Conservation (phyloP, 2,797 vertebrate species). For the Acipenser oxyrinchus region DNA sequence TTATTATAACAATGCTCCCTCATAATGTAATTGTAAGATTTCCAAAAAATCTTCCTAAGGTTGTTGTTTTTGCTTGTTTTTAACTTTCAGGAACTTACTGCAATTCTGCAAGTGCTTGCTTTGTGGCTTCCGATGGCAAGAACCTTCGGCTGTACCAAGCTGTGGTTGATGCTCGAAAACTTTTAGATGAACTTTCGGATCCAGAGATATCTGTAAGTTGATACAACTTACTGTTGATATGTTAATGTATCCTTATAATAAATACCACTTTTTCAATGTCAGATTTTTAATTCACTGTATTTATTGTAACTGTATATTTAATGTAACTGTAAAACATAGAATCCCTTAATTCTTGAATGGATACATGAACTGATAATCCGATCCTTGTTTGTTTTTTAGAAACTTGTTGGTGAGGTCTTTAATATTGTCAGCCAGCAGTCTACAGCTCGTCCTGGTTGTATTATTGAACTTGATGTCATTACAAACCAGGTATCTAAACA, state of each 20-base stretch:
- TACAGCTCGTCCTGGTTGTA: slow-evolving; percentile 93
- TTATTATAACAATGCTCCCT: no score
- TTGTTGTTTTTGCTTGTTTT: no score
- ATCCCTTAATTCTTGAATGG: no score
- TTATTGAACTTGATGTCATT: slow-evolving; percentile 90
- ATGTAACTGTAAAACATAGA: no score
- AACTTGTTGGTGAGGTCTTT: slow-evolving; percentile 95
- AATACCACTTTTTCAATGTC: no score
- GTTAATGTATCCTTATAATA: no score
- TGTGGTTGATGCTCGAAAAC: slow-evolving; percentile 92
- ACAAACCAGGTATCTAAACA: slow-evolving; percentile 79
- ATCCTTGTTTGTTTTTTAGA: slow-evolving; percentile 52
- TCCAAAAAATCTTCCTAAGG: no score
- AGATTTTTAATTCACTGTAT: no score
- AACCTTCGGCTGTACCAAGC: slow-evolving; percentile 94
- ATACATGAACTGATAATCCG: no score
- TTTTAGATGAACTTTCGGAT: slow-evolving; percentile 90
- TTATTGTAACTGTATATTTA: no score
- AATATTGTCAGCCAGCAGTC: slow-evolving; percentile 98
- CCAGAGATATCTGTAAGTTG: slow-evolving; percentile 91
- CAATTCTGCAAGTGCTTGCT: slow-evolving; percentile 96
- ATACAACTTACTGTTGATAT: neutral
- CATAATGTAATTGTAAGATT: no score
- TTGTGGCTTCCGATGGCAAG: slow-evolving; percentile 94
- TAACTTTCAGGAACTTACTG: slow-evolving; percentile 79